These are phyloP conservation scores for Cheilosia variabilis DNA, from an alignment of 2,888 invertebrate species.

Conservation along the genomic window DNA sequence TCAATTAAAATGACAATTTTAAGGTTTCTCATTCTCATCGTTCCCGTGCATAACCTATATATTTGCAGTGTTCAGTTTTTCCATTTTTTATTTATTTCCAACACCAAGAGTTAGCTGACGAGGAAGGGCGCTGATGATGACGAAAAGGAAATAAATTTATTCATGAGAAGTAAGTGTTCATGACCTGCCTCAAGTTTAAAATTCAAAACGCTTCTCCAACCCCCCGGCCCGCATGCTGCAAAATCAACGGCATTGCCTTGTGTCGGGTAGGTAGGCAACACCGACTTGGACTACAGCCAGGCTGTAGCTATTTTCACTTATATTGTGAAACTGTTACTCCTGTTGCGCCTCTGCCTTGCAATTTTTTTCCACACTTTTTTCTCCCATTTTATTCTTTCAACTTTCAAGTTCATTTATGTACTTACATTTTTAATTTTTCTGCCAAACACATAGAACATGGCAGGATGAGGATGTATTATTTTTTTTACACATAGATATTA, in stretches of 20 bases:
- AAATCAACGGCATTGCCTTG: slow-evolving; percentile 40
- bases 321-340: slow-evolving; percentile 73
- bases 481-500: slow-evolving; percentile 19
- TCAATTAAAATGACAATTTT: slow-evolving; percentile 67
- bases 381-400: slow-evolving; percentile 71
- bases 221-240: slow-evolving; percentile 10
- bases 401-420: slow-evolving; percentile 75
- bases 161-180: slow-evolving; percentile 75
- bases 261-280: slow-evolving; percentile 21
- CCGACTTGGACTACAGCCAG: slow-evolving; percentile 70
- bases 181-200: slow-evolving; percentile 75
- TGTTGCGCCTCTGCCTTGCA: slow-evolving; percentile 70
- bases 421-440: slow-evolving; percentile 75
- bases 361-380: slow-evolving; percentile 48
- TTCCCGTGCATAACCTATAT: slow-evolving; percentile 63
- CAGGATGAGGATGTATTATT: slow-evolving; percentile 44
- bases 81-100: slow-evolving; percentile 30
- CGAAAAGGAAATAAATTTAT: slow-evolving; percentile 73
- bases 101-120: not conserved
- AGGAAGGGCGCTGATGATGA: slow-evolving; percentile 32
- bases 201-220: slow-evolving; percentile 62
- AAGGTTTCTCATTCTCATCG: slow-evolving; percentile 55
- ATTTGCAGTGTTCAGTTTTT: slow-evolving; percentile 37
- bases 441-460: slow-evolving; percentile 66
- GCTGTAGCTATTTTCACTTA: slow-evolving; percentile 68